Evolutionary conservation across 2,888 invertebrate species (phyloP).

Genomic region (Heteropelma amictum): DNA sequence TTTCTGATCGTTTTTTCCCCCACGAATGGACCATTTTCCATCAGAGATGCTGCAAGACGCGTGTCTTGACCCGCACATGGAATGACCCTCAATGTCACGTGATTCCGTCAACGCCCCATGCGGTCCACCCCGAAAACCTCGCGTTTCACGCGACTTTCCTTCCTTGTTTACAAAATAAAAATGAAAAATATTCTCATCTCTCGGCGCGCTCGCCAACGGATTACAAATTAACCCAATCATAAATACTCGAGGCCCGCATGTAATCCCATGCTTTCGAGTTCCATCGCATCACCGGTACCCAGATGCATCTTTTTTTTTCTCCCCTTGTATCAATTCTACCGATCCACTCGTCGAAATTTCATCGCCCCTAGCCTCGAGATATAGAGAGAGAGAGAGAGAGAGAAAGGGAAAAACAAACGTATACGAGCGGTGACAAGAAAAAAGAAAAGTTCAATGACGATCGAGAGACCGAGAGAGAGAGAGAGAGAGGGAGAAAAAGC

Average conservation of each 20-base stretch:
- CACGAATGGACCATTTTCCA: no score
- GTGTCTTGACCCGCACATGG: no score
- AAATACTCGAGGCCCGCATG: no score
- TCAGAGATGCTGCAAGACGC: no score
- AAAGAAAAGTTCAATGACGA: conserved; percentile 21
- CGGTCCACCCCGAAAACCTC: no score
- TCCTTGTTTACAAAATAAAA: no score
- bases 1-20: no score
- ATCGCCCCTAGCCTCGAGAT: conserved; percentile 49
- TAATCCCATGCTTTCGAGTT: conserved; percentile 19
- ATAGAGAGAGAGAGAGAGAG: no score
- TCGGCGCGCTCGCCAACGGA: not conserved
- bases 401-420: conserved; percentile 34
- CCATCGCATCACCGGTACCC: conserved; percentile 62
- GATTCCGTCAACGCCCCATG: no score
- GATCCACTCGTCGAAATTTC: conserved; percentile 63
- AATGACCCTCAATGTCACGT: no score
- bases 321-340: conserved; percentile 21
- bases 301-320: conserved; percentile 74
- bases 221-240: no score
- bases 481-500: conserved; percentile 19
- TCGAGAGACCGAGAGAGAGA: conserved; percentile 16
- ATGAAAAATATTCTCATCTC: conserved; percentile 63
- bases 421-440: conserved; percentile 7
- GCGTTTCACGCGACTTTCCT: no score